phyloP scores from a whole-genome alignment of 2,888 invertebrate species.

The Lasioglossum morio region DNA sequence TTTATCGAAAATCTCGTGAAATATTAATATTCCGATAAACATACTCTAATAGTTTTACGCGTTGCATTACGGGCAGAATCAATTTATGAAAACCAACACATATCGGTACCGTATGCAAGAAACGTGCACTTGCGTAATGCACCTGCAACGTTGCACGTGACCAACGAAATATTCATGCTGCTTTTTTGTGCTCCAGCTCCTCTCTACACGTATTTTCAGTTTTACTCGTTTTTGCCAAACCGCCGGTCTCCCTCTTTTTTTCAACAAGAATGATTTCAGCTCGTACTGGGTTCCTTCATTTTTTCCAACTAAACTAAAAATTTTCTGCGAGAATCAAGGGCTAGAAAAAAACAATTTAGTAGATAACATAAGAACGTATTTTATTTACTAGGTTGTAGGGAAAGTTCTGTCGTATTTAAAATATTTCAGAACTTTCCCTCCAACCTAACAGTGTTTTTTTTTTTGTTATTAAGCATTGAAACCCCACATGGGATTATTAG shows the following conservation, averaged over 20 bases:
- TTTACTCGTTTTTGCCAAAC: not conserved
- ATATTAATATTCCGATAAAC: conserved; percentile 4
- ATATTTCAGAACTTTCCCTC: too few species aligned
- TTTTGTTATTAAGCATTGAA: too few species aligned
- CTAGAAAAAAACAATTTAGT: not conserved
- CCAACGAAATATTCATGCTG: not conserved
- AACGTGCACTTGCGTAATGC: conserved; percentile 9
- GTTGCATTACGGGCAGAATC: not conserved
- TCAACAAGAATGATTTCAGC: not conserved
- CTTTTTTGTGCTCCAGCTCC: not conserved
- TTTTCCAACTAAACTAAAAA: not conserved
- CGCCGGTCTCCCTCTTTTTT: not conserved
- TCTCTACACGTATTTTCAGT: not conserved
- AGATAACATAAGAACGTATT: not conserved
- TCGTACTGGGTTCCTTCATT: not conserved
- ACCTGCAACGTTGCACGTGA: conserved; percentile 6
- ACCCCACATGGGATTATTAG: too few species aligned
- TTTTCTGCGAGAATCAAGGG: not conserved
- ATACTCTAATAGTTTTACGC: not conserved
- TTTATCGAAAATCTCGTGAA: not conserved
- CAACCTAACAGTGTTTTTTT: not conserved
- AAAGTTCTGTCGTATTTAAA: too few species aligned
- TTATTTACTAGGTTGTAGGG: too few species aligned
- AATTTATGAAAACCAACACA: conserved; percentile 6
- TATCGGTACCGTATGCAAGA: not conserved